Conservation (phyloP, 1,140 invertebrate genomes). For the Aphelinus certus region DNA sequence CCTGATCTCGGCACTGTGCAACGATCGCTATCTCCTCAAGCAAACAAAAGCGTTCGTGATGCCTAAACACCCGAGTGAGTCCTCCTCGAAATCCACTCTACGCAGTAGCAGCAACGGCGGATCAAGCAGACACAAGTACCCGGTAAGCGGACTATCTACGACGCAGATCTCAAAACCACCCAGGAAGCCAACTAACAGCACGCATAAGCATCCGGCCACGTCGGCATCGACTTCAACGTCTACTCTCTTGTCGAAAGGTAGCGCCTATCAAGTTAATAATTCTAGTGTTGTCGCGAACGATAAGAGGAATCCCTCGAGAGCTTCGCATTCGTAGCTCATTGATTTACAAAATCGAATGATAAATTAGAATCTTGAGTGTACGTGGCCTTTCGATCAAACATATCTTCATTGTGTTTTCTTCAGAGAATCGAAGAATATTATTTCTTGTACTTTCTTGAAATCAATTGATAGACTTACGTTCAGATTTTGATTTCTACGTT, state of each 20-base stretch:
- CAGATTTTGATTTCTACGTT: no score
- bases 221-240: neutral
- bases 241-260: constrained; percentile 1
- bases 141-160: constrained; percentile 71
- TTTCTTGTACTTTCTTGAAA: no score
- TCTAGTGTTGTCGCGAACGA: constrained; percentile 8
- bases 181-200: constrained; percentile 69
- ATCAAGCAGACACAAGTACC: constrained; percentile 68
- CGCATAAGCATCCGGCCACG: constrained; percentile 23
- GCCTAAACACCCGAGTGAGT: constrained; percentile 70
- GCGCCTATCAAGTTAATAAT: constrained; percentile 27
- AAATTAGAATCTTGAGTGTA: no score
- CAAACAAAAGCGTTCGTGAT: constrained; percentile 85
- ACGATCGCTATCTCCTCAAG: constrained; percentile 84
- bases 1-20: constrained; percentile 88
- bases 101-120: constrained; percentile 16
- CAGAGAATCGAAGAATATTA: no score
- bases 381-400: no score
- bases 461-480: no score
- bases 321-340: constrained; percentile 29
- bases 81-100: constrained; percentile 43
- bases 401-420: no score
- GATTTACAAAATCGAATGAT: neutral
- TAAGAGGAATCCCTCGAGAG: constrained; percentile 31
- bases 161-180: constrained; percentile 69